Evolutionary conservation across 2,888 invertebrate species (phyloP).

Genomic region (Gymnosoma rotundatum): DNA sequence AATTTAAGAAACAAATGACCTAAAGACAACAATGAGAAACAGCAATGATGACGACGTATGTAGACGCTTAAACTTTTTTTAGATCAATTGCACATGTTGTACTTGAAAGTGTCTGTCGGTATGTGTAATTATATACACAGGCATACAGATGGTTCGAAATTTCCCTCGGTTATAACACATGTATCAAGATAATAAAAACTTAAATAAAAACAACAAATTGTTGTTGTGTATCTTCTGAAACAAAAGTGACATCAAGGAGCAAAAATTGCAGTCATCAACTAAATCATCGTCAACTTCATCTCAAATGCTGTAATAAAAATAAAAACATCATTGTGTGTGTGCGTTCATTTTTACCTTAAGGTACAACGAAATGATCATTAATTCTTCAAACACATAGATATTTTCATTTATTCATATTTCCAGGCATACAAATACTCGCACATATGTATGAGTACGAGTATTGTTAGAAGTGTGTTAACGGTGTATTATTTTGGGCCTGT

Average conservation of each 20-base stretch:
- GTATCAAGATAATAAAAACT: conserved; percentile 11
- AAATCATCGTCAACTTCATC: conserved; percentile 18
- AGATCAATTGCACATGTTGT: not conserved
- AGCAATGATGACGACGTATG: too few relatives aligned
- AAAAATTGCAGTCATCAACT: not conserved
- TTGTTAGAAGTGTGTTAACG: too few relatives aligned
- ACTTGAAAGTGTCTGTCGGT: conserved; percentile 36
- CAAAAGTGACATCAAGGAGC: conserved; percentile 1
- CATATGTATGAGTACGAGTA: too few relatives aligned
- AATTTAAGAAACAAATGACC: too few relatives aligned
- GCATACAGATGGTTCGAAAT: not conserved
- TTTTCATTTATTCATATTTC: not conserved
- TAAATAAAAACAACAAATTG: conserved; percentile 20
- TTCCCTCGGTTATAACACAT: conserved; percentile 48
- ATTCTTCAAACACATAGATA: conserved; percentile 14
- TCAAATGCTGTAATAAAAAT: not conserved
- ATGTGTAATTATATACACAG: not conserved
- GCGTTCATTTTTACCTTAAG: conserved; percentile 12
- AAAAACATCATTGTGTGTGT: not conserved
- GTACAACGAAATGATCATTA: conserved; percentile 59
- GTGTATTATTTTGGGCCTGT: too few relatives aligned
- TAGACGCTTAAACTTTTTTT: too few relatives aligned
- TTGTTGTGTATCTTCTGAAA: conserved; percentile 7
- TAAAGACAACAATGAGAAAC: too few relatives aligned
- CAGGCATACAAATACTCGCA: not conserved